Conservation (phyloP, 2,113 vertebrate species). For the Phyllostomus discolor region DNA sequence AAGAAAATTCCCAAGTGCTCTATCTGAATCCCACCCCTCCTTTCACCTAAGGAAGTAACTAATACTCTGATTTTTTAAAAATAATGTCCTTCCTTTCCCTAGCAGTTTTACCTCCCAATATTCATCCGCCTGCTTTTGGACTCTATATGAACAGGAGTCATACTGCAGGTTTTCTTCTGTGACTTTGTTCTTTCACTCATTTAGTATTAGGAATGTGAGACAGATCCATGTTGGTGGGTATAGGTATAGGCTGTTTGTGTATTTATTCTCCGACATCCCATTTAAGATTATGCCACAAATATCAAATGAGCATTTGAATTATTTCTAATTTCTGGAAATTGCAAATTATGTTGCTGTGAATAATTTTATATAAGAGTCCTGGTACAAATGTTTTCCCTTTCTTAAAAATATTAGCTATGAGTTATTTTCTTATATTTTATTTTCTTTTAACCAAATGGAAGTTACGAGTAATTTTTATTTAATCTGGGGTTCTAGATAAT, state of each 20-base stretch:
- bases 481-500: background rate
- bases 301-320: background rate
- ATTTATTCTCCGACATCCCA: background rate
- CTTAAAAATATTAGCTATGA: conserved; percentile 1
- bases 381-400: background rate
- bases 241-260: background rate
- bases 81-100: background rate
- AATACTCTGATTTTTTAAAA: background rate
- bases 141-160: background rate
- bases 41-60: background rate
- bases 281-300: background rate
- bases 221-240: background rate
- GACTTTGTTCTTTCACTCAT: background rate
- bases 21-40: background rate
- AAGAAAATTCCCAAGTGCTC: conserved; percentile 20
- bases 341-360: background rate
- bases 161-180: background rate
- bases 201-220: background rate
- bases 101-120: background rate
- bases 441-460: conserved; percentile 11
- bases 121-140: background rate
- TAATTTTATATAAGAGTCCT: background rate
- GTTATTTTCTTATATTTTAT: background rate
- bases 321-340: conserved; percentile 16
- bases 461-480: background rate